Evolutionary conservation across 35 echinoderm and acorn worm species (phyloP).

Genomic region (Heliocidaris tuberculata): DNA sequence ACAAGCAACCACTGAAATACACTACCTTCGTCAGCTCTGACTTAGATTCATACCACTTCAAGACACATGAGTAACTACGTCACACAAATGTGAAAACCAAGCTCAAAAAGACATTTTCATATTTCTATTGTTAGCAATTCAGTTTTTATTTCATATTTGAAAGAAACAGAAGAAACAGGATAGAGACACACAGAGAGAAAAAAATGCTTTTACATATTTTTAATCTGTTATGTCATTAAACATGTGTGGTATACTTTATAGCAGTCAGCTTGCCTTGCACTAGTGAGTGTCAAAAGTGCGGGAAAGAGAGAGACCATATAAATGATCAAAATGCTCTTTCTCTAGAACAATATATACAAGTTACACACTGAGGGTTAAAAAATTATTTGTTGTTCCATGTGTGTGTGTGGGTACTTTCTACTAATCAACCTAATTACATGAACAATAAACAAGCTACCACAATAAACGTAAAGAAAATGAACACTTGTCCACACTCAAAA

Average conservation of each 20-base stretch:
- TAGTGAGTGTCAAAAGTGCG: background rate
- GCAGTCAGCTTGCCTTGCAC: constrained; percentile 14
- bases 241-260: constrained; percentile 17
- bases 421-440: background rate
- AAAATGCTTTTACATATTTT: constrained; percentile 13
- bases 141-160: constrained; percentile 19
- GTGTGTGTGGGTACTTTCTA: background rate
- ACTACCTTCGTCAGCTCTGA: no score
- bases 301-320: background rate
- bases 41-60: no score
- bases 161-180: constrained; percentile 10
- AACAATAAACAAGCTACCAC: background rate
- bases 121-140: constrained; percentile 18
- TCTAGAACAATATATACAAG: background rate
- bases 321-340: background rate
- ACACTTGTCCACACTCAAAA: background rate
- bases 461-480: background rate
- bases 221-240: constrained; percentile 14
- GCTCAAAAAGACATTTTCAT: background rate
- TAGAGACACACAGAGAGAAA: background rate
- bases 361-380: background rate
- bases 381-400: background rate
- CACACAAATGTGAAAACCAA: no score
- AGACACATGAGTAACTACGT: no score
- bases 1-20: no score